These are phyloP conservation scores for Penaeus indicus DNA, from an alignment of 1,140 invertebrate species.

Conservation along the genomic window DNA sequence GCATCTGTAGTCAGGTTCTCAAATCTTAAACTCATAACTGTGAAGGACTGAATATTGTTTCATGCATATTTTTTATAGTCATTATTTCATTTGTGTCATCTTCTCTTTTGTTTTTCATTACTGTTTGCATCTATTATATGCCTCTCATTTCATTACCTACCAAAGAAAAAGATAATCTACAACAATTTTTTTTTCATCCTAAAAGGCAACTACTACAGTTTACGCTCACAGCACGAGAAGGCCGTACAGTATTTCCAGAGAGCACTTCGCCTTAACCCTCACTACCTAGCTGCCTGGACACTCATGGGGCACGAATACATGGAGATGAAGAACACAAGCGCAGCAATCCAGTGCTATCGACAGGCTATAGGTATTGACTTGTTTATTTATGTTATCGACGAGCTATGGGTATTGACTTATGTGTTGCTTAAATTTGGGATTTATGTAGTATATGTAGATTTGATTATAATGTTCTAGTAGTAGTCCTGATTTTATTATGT, in stretches of 20 bases:
- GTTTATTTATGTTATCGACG: conserved; percentile 84
- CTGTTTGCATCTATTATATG: not conserved
- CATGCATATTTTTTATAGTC: not conserved
- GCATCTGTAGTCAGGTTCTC: too few species aligned
- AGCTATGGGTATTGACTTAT: conserved; percentile 85
- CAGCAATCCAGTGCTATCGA: conserved; percentile 96
- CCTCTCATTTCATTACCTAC: too few species aligned
- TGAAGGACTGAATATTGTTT: not conserved
- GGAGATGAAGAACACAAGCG: conserved; percentile 98
- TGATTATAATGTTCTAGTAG: too few species aligned
- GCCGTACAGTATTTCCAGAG: conserved; percentile 96
- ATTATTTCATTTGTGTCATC: too few species aligned
- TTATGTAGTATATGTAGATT: not conserved
- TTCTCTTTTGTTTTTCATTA: not conserved
- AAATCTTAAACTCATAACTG: too few species aligned
- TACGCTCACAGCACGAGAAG: conserved; percentile 95
- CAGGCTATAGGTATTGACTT: conserved; percentile 90
- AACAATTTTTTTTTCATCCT: conserved; percentile 70
- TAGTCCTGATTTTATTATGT: too few species aligned
- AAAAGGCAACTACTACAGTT: conserved; percentile 92
- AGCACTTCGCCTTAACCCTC: conserved; percentile 93
- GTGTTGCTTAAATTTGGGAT: not conserved
- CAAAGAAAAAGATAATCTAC: not conserved
- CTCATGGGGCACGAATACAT: conserved; percentile 99
- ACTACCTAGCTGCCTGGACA: conserved; percentile 95